Evolutionary conservation across 2,797 vertebrate genomes (phyloP).

Genomic region (Notoglanidium macrostoma): DNA sequence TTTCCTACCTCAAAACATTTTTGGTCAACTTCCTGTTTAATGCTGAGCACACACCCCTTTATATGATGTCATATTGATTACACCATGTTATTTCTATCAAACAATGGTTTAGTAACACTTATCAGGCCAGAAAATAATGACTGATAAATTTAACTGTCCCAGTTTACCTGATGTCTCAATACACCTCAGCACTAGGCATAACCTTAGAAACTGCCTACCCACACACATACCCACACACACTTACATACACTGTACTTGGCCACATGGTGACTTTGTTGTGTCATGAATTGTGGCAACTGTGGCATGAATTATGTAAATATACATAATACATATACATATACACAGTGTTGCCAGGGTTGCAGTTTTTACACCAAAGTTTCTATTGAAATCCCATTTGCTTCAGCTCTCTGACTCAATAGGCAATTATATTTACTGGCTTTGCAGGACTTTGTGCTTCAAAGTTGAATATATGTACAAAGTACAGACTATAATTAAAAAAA

Average conservation of each 20-base stretch:
- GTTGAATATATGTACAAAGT: neutral
- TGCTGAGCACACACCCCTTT: neutral
- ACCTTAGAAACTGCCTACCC: neutral
- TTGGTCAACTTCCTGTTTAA: neutral
- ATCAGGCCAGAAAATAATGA: neutral
- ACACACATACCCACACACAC: conserved; percentile 6
- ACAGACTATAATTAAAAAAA: neutral
- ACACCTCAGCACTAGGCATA: neutral
- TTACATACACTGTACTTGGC: neutral
- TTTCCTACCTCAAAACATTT: neutral
- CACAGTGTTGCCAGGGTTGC: neutral
- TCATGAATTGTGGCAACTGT: too few relatives aligned
- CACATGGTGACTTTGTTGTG: neutral
- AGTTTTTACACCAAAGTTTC: neutral
- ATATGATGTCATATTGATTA: neutral
- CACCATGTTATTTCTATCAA: neutral
- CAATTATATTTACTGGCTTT: neutral
- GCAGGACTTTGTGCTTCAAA: neutral
- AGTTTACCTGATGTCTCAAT: neutral
- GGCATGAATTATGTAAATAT: too few relatives aligned
- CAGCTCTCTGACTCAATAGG: neutral
- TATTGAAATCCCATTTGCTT: neutral
- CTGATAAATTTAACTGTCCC: neutral
- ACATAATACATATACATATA: too few relatives aligned
- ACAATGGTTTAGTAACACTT: neutral